phyloP scores from a whole-genome alignment of 2,113 vertebrate species.

The Petromus typicus region DNA sequence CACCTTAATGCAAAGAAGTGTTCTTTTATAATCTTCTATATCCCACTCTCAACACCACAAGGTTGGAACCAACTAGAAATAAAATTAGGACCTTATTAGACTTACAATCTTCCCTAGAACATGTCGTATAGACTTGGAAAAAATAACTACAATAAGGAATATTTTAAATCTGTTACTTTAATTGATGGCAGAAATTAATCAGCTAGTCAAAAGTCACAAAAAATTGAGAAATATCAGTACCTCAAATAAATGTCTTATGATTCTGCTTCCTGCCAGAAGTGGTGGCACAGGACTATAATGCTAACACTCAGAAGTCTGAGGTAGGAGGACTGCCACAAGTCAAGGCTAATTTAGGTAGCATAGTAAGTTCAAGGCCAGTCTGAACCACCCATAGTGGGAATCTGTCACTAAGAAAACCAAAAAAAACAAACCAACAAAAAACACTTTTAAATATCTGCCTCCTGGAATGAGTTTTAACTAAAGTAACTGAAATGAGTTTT shows the following conservation, averaged over 20 bases:
- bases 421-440: background rate
- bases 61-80: background rate
- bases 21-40: background rate
- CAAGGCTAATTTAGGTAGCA: background rate
- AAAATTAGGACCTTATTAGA: background rate
- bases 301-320: background rate
- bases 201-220: slow-evolving; percentile 28
- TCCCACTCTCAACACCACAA: background rate
- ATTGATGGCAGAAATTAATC: slow-evolving; percentile 6
- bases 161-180: slow-evolving; percentile 43
- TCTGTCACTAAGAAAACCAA: background rate
- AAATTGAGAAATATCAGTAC: slow-evolving; percentile 14
- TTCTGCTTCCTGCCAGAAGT: slow-evolving; percentile 13
- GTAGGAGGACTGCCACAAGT: background rate
- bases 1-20: background rate
- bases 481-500: background rate
- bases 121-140: slow-evolving; percentile 24
- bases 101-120: background rate
- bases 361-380: background rate
- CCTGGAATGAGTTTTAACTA: slow-evolving; percentile 28
- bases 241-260: slow-evolving; percentile 50
- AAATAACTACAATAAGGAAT: background rate
- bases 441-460: background rate
- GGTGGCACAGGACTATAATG: background rate
- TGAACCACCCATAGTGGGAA: background rate